Evolutionary conservation across 2,888 invertebrate genomes (phyloP), one percentile per base, ranked within the genome.

Genomic region (Endotricha flammealis): DNA sequence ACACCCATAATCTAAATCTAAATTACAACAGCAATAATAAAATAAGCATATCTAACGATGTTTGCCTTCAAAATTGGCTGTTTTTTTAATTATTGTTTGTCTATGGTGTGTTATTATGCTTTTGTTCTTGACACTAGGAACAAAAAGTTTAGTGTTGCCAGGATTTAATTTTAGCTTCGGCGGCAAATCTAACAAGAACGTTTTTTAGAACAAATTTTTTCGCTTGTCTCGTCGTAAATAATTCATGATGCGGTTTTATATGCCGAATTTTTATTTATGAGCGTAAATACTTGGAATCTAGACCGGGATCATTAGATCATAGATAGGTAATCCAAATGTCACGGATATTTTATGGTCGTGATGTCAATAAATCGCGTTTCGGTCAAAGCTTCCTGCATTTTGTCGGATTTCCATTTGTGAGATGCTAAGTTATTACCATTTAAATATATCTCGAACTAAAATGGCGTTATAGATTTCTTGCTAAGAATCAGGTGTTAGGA

Each of bases 311-410:
- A 25, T 33, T 33, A 27, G 25, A 33, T 33, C n/a, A 20, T 16
- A 24, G 24, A 25, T 25, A 16, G 25, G 25, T 33, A 27, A 33
- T 25, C 22, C 11, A 13, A 35, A 29, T 29, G 35, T 35, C 35
- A 35, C 29, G 35, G 35, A 7, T 22, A 29, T 35, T 35, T 29
- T 12, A 35, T 29, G 28, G 14, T 34, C 28, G 28, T 34, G 28
- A 34, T 13, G 29, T 13, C 20, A 7, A 29, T 35, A 35, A 35
- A 35, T 35, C 29, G 13, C 10, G 12, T 7, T 3, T 7, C 13
- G 13, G 12, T 28, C 17, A 33, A 25, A 13, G 25, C 14, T 25
- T 17, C 32, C 32, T 25, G 32, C 16, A 33, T 33, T 33, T 25
- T 10, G 16, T 24, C 12, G 25, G 32, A 27, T 20, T 20, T 32